Evolutionary conservation across 1,140 invertebrate genomes (phyloP).

Genomic region (Sesamia nonagrioides): DNA sequence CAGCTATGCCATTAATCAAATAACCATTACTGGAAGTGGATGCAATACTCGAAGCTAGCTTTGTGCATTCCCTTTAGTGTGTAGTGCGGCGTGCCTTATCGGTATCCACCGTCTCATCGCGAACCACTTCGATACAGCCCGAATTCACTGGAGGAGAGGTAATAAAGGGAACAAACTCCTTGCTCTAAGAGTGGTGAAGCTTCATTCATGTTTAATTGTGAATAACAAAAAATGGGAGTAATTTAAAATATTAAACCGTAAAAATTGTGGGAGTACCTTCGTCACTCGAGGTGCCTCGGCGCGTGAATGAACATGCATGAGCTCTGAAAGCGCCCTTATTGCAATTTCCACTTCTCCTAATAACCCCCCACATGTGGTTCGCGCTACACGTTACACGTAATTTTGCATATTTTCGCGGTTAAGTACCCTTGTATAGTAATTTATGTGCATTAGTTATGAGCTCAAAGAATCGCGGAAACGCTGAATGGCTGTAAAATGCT

Average conservation of each 20-base stretch:
- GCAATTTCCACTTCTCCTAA: slow-evolving; percentile 57
- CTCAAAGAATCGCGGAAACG: slow-evolving; percentile 55
- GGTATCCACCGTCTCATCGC: slow-evolving; percentile 21
- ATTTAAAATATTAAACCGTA: slow-evolving; percentile 33
- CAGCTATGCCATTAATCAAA: slow-evolving; percentile 15
- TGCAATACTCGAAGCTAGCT: slow-evolving; percentile 2
- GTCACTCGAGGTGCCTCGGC: slow-evolving; percentile 8
- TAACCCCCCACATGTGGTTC: slow-evolving; percentile 53
- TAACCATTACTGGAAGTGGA: slow-evolving; percentile 34
- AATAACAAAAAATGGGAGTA: slow-evolving; percentile 1
- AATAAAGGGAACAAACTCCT: slow-evolving; percentile 29
- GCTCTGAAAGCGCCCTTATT: slow-evolving; percentile 54
- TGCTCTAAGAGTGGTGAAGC: background rate
- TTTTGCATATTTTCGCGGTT: slow-evolving; percentile 59
- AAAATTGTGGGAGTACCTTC: slow-evolving; percentile 2
- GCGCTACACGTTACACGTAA: slow-evolving; percentile 55
- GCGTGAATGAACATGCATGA: slow-evolving; percentile 45
- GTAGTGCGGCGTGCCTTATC: slow-evolving; percentile 35
- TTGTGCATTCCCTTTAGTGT: slow-evolving; percentile 14
- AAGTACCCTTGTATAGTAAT: slow-evolving; percentile 57
- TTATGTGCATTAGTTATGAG: slow-evolving; percentile 60
- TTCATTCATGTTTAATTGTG: slow-evolving; percentile 9
- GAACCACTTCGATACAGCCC: background rate
- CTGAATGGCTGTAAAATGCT: slow-evolving; percentile 46
- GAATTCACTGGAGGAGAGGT: background rate